These are phyloP conservation scores for Dicentrarchus labrax DNA, from an alignment of 2,113 vertebrate genomes.

Conservation along the genomic window DNA sequence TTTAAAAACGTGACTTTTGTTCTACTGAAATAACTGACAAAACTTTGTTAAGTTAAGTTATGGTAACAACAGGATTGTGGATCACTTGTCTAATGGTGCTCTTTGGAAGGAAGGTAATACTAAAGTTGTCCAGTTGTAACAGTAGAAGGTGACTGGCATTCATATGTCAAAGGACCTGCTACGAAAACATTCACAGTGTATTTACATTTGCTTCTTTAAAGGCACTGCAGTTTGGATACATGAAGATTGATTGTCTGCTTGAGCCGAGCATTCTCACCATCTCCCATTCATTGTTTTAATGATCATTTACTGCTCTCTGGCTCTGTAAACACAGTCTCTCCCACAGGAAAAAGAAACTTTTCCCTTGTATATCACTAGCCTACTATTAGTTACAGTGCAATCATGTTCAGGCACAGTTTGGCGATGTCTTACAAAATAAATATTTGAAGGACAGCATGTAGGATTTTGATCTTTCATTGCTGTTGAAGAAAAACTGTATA, in stretches of 20 bases:
- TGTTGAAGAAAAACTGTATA: too few species aligned
- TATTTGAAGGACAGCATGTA: background rate
- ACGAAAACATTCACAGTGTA: conserved; percentile 11
- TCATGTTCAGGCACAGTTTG: background rate
- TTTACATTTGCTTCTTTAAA: accelerated
- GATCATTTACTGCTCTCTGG: background rate
- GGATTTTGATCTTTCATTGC: background rate
- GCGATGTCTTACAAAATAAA: background rate
- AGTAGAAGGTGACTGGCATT: background rate
- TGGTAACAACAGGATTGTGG: too few species aligned
- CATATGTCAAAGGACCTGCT: background rate
- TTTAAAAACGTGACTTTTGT: background rate
- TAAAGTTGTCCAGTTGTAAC: background rate
- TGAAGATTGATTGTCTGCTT: background rate
- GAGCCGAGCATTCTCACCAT: background rate
- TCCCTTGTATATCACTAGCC: background rate
- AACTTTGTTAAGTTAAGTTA: background rate
- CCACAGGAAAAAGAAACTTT: background rate
- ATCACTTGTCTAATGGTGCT: background rate
- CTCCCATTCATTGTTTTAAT: too few species aligned
- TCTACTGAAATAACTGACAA: background rate
- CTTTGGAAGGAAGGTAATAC: background rate
- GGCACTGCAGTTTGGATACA: background rate
- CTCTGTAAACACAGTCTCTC: conserved; percentile 16
- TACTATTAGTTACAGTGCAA: background rate